phyloP scores from a whole-genome alignment of 2,113 vertebrate species.

The Boulengeromyrus knoepffleri region DNA sequence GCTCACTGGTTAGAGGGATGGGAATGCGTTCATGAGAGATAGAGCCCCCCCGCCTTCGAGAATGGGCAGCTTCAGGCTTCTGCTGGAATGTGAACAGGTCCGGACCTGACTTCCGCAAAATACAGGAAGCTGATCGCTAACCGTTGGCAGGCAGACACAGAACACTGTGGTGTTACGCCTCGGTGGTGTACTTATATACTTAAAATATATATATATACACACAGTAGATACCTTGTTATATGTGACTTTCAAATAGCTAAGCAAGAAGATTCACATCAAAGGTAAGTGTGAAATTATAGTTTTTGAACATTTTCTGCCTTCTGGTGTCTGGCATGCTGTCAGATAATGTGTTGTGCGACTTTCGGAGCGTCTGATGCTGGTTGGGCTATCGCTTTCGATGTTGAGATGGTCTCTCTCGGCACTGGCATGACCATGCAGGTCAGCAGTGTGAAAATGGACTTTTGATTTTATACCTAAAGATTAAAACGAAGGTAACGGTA shows the following conservation, averaged over 20 bases:
- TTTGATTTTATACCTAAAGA: neutral
- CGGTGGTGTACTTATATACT: conserved; percentile 5
- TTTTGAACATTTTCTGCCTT: neutral
- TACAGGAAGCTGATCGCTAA: conserved; percentile 49
- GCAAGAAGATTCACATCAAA: conserved; percentile 17
- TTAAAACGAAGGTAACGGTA: neutral
- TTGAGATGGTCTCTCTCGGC: neutral
- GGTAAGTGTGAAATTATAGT: conserved; percentile 19
- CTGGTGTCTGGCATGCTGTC: neutral
- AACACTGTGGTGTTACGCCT: conserved; percentile 27
- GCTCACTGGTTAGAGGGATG: neutral
- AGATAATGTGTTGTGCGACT: neutral
- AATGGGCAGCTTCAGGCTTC: neutral
- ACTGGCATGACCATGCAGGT: neutral
- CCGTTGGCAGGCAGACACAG: conserved; percentile 38
- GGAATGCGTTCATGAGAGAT: neutral
- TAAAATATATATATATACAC: conserved; percentile 6
- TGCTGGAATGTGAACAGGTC: conserved; percentile 59
- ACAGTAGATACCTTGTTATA: conserved; percentile 23
- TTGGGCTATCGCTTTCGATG: neutral
- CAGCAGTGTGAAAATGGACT: neutral
- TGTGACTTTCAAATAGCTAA: conserved; percentile 12
- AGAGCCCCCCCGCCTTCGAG: neutral
- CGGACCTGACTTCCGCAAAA: conserved; percentile 64
- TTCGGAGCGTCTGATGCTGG: neutral